Evolutionary conservation across 1,140 invertebrate genomes (phyloP), one percentile per base, ranked within the genome.

Genomic region (Bombus polaris): DNA sequence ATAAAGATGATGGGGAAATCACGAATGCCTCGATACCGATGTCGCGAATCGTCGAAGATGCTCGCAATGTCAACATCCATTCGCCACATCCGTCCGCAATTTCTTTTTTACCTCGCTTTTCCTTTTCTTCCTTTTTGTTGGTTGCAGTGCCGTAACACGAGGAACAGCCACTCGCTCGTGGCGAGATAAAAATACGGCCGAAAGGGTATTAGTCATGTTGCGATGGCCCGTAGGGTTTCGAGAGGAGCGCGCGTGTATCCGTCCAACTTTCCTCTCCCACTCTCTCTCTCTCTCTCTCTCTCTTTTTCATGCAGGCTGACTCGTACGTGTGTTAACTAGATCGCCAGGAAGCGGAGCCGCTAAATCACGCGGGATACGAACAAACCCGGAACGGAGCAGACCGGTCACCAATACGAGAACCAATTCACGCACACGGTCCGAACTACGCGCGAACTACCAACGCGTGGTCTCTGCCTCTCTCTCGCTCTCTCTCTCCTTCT

Each of bases 141-240:
- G 28, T 62, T 4, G 59, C 86, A 87, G 82, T 77, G 88, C 80
- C 89, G 84, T 89, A 87, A 91, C 87, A 91, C 90, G 92, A 88
- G 91, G 89, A 85, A 92, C 93, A 89, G 88, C 88, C 81, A 76
- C 86, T 92, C 87, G 86, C 89, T 93, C 83, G 81, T 86, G 87
- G 86, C 85, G 78, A 89, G 93, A 93, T 92, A 93, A 94, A 94
- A 93, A 94, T 94, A 94, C 87, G 72, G 88, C 68, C 91, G 87
- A 82, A 91, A 89, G 91, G 90, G 82, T 91, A 92, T 93, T 93
- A 93, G 89, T 90, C 89, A 90, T 85, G 84, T 89, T 76, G 89
- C 83, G 83, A 90, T 90, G 87, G 89, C 74, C 89, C 88, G 88
- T 89, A 70, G 76, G 81, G 68, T 87, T 85, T 32, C 66, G 32